Conservation (phyloP, 2,113 vertebrate species). For the Thamnophis sirtalis region DNA sequence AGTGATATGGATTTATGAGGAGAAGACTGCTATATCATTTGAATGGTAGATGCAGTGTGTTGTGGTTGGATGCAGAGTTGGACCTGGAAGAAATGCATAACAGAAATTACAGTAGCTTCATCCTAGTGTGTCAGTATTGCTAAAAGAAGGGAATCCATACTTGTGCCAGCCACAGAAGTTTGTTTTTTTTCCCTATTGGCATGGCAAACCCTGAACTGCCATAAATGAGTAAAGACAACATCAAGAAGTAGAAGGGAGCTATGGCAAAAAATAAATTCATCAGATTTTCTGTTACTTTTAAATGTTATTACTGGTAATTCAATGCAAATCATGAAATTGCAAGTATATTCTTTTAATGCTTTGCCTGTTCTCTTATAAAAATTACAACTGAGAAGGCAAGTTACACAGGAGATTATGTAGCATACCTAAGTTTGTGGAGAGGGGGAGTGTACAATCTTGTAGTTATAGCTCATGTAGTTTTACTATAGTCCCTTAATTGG, state of each 20-base stretch:
- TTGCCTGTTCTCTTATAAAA: not conserved
- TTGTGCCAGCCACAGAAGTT: not conserved
- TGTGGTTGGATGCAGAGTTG: not conserved
- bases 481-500: not conserved
- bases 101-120: not conserved
- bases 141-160: not conserved
- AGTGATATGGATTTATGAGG: not conserved
- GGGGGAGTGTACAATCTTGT: not conserved
- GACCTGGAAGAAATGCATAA: not conserved
- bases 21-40: not conserved
- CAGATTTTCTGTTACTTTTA: not conserved
- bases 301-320: not conserved
- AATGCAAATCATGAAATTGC: not conserved
- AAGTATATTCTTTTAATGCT: not conserved
- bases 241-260: not conserved
- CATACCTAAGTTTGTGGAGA: not conserved
- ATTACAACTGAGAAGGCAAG: not conserved
- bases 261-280: not conserved
- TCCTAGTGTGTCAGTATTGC: not conserved
- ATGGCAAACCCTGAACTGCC: not conserved
- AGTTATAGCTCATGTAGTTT: not conserved
- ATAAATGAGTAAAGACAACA: not conserved
- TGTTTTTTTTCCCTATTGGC: not conserved
- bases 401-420: not conserved
- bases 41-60: not conserved